A percentile compares a stretch with the other conserved stretches of the same genome.
Evolutionary conservation across 2,797 vertebrate genomes (phyloP).

Genomic region (Myripristis jacobus): DNA sequence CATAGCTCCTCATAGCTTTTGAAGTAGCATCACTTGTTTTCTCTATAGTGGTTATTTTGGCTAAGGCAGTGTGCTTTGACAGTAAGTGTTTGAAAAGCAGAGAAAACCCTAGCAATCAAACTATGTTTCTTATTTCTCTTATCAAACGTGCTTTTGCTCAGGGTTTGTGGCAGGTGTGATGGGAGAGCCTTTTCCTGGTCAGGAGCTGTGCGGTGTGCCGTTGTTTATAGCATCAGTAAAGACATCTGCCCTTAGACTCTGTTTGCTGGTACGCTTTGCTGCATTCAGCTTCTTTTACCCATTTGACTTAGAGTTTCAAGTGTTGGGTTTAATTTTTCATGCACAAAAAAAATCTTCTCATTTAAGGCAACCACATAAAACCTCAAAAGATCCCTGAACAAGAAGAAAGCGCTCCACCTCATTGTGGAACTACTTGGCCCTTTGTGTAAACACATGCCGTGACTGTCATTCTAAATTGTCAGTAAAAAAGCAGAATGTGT

Average conservation of each 20-base stretch:
- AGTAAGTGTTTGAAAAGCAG: not conserved
- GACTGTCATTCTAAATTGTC: no score
- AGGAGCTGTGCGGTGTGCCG: not conserved
- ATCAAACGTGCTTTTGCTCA: no score
- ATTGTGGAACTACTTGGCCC: slow-evolving; percentile 15
- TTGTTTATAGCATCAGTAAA: slow-evolving; percentile 16
- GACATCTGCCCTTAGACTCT: not conserved
- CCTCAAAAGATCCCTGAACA: slow-evolving; percentile 36
- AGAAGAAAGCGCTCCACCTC: slow-evolving; percentile 36
- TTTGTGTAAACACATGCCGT: slow-evolving; percentile 10
- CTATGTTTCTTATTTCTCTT: not conserved
- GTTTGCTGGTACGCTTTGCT: slow-evolving; percentile 17
- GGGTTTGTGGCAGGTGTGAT: no score
- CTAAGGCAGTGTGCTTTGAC: not conserved
- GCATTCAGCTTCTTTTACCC: slow-evolving; percentile 18
- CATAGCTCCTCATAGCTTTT: not conserved
- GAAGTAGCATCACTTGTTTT: not conserved
- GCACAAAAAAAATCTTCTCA: slow-evolving; percentile 33
- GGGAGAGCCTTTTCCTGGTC: not conserved
- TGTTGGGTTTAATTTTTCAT: slow-evolving; percentile 41
- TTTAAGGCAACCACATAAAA: slow-evolving; percentile 21
- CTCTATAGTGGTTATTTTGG: not conserved
- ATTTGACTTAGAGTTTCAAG: slow-evolving; percentile 21
- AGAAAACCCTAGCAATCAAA: not conserved
- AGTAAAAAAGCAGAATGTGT: no score